A percentile compares a stretch with the other conserved stretches of the same genome.
Conservation (phyloP, 1,140 invertebrate species). For the Drosophila watanabei region DNA sequence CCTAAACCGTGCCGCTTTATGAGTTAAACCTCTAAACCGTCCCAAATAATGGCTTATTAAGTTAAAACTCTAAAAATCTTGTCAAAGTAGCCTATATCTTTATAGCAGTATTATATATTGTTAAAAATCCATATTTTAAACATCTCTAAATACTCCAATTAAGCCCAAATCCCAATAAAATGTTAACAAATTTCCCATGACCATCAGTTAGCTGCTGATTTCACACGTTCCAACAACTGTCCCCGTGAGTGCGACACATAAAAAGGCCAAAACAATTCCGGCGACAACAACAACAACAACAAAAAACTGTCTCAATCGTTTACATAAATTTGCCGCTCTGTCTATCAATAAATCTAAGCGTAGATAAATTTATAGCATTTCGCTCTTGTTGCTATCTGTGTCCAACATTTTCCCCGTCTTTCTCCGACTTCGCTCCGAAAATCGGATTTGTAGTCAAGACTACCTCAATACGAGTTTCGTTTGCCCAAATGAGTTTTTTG, state of each 20-base stretch:
- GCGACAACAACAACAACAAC: neutral
- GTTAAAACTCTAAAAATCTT: neutral
- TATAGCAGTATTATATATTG: neutral
- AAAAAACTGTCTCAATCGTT: slow-evolving; percentile 63
- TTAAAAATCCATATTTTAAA: neutral
- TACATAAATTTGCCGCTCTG: slow-evolving; percentile 68
- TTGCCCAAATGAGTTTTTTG: slow-evolving; percentile 67
- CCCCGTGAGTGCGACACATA: slow-evolving; percentile 1
- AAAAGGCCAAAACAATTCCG: slow-evolving; percentile 8
- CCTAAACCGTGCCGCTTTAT: too few relatives aligned
- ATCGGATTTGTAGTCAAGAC: slow-evolving; percentile 67
- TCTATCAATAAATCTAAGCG: slow-evolving; percentile 75
- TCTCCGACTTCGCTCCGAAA: slow-evolving; percentile 21
- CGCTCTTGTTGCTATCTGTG: slow-evolving; percentile 32
- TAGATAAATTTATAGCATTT: slow-evolving; percentile 66
- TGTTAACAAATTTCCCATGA: slow-evolving; percentile 37
- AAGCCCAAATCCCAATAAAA: neutral
- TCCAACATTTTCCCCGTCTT: slow-evolving; percentile 13
- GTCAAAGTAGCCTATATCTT: neutral
- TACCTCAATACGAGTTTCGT: slow-evolving; percentile 82
- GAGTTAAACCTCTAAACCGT: too few relatives aligned
- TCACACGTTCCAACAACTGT: slow-evolving; percentile 59
- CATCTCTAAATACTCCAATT: neutral
- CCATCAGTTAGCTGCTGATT: slow-evolving; percentile 34
- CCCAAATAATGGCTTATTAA: too few relatives aligned